Evolutionary conservation across 2,888 invertebrate species (phyloP).

Genomic region (Volucella inanis): DNA sequence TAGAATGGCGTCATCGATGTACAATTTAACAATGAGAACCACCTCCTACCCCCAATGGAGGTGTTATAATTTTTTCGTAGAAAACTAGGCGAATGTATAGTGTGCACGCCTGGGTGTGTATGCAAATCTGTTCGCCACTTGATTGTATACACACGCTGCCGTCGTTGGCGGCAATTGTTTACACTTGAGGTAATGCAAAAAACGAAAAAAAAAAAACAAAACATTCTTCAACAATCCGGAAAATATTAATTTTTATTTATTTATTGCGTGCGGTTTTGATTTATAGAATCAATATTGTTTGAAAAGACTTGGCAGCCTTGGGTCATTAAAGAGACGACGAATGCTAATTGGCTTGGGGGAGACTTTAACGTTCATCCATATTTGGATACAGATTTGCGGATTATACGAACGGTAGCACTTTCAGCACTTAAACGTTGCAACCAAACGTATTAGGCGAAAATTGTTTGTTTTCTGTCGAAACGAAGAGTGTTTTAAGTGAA

Average conservation of each 20-base stretch:
- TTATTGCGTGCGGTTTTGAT: background rate
- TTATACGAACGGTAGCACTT: too few species aligned
- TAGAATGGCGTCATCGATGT: conserved; percentile 38
- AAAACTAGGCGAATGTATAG: conserved; percentile 7
- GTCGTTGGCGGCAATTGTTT: conserved; percentile 25
- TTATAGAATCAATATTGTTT: background rate
- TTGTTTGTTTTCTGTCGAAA: too few species aligned
- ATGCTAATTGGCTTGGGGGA: too few species aligned
- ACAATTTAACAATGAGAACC: conserved; percentile 28
- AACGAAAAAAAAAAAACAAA: conserved; percentile 9
- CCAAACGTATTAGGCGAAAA: too few species aligned
- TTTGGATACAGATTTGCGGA: too few species aligned
- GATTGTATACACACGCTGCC: conserved; percentile 10
- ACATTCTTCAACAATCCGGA: conserved; percentile 9
- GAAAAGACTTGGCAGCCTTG: background rate
- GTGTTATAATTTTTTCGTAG: conserved; percentile 35
- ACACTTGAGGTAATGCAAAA: background rate
- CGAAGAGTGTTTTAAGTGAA: too few species aligned
- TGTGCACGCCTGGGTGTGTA: conserved; percentile 36
- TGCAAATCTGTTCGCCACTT: conserved; percentile 33
- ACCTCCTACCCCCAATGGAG: conserved; percentile 4
- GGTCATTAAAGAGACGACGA: too few species aligned
- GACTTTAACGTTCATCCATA: too few species aligned
- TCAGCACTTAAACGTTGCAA: too few species aligned
- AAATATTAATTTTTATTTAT: conserved; percentile 20